A percentile compares a stretch with the other conserved stretches of the same genome.
Conservation (phyloP, 2,888 invertebrate species). For the Lysandra coridon region DNA sequence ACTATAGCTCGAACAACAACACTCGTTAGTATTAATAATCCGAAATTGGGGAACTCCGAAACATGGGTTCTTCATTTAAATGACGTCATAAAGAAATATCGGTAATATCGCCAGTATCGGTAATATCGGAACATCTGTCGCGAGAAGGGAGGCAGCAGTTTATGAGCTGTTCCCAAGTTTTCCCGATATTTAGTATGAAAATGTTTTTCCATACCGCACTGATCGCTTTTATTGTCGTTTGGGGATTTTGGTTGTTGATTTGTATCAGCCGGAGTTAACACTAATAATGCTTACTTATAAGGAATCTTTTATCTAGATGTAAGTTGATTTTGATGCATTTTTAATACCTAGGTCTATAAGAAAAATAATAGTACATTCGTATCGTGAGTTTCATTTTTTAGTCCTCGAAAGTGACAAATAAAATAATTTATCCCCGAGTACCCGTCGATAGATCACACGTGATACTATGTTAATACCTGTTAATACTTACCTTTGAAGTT, state of each 20-base stretch:
- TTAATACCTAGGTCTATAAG: too few relatives aligned
- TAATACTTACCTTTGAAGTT: too few relatives aligned
- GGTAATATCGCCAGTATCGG: constrained; percentile 47
- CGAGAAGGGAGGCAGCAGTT: constrained; percentile 67
- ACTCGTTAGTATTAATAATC: constrained; percentile 2
- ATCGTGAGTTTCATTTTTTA: too few relatives aligned
- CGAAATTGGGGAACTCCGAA: constrained; percentile 26
- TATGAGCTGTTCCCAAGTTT: constrained; percentile 56
- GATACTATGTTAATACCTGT: too few relatives aligned
- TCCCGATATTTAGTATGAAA: constrained; percentile 61
- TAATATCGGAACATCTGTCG: constrained; percentile 71
- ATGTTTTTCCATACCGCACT: constrained; percentile 56
- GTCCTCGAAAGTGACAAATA: too few relatives aligned
- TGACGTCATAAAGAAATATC: constrained; percentile 69
- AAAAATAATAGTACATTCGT: too few relatives aligned
- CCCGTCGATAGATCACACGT: too few relatives aligned
- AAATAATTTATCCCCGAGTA: too few relatives aligned
- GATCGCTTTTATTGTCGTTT: constrained; percentile 27
- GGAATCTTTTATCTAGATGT: too few relatives aligned
- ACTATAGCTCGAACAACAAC: neutral
- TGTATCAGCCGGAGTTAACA: neutral
- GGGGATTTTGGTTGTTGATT: neutral
- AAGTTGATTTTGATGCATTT: too few relatives aligned
- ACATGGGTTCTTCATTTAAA: constrained; percentile 64
- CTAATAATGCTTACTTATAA: too few relatives aligned